These are phyloP conservation scores for Zeuzera pyrina DNA, from an alignment of 2,888 invertebrate genomes.

Conservation along the genomic window DNA sequence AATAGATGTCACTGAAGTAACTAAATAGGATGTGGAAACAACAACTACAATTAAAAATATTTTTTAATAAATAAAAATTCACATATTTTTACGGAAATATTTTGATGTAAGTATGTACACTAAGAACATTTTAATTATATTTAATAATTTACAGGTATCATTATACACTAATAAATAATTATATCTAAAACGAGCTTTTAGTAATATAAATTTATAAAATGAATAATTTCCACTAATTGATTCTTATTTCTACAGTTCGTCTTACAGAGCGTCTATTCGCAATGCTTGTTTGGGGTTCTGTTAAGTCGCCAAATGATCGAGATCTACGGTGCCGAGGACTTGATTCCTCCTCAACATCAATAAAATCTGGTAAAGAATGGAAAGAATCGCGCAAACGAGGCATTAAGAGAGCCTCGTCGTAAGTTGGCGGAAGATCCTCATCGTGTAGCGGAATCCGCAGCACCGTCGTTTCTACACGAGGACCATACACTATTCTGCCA, in stretches of 20 bases:
- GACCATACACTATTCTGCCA: constrained; percentile 24
- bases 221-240: too few relatives aligned
- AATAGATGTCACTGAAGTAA: too few relatives aligned
- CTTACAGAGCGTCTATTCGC: constrained; percentile 53
- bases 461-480: constrained; percentile 40
- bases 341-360: constrained; percentile 40
- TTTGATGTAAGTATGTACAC: too few relatives aligned
- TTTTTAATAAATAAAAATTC: too few relatives aligned
- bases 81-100: too few relatives aligned
- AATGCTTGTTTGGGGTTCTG: constrained; percentile 41
- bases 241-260: constrained; percentile 41
- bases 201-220: too few relatives aligned
- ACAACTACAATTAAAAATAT: too few relatives aligned
- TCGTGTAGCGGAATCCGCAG: constrained; percentile 42
- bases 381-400: constrained; percentile 77
- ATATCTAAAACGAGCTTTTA: too few relatives aligned
- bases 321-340: constrained; percentile 43
- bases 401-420: constrained; percentile 83
- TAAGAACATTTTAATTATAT: too few relatives aligned
- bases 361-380: constrained; percentile 68
- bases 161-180: too few relatives aligned
- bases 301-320: constrained; percentile 61
- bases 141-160: too few relatives aligned
- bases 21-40: too few relatives aligned
- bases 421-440: constrained; percentile 76